Evolutionary conservation across 2,888 invertebrate species (phyloP).

Genomic region (Masnerella sp.): DNA sequence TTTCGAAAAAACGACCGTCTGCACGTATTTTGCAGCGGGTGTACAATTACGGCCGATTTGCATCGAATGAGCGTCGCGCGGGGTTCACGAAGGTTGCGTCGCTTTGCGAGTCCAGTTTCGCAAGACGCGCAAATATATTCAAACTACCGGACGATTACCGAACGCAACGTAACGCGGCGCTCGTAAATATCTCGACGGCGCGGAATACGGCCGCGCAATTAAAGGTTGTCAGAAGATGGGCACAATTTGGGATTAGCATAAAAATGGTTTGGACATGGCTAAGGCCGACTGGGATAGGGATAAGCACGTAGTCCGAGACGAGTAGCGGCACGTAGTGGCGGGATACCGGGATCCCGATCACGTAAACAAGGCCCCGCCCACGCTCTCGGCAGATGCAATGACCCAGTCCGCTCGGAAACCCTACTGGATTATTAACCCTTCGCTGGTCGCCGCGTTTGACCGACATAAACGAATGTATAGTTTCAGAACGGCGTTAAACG

Average conservation of each 20-base stretch:
- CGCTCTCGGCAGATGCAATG: constrained; percentile 46
- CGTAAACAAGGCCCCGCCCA: constrained; percentile 53
- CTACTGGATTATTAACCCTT: constrained; percentile 51
- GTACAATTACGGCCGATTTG: constrained; percentile 29
- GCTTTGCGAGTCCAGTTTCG: constrained; percentile 12
- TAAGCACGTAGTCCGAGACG: constrained; percentile 45
- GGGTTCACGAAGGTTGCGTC: constrained; percentile 15
- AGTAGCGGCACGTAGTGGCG: constrained; percentile 27
- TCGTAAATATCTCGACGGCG: constrained; percentile 39
- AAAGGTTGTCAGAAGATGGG: constrained; percentile 50
- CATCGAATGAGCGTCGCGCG: constrained; percentile 12
- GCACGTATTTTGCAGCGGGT: background rate
- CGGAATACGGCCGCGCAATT: constrained; percentile 43
- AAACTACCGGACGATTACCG: constrained; percentile 46
- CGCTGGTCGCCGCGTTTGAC: constrained; percentile 35
- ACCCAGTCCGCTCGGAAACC: constrained; percentile 40
- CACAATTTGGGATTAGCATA: constrained; percentile 46
- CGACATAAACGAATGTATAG: constrained; percentile 45
- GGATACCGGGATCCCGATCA: constrained; percentile 40
- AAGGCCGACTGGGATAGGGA: constrained; percentile 52
- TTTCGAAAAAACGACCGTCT: too few species aligned
- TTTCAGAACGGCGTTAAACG: constrained; percentile 33
- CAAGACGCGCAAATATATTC: constrained; percentile 41
- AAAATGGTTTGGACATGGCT: constrained; percentile 50
- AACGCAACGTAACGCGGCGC: constrained; percentile 30